A percentile compares a stretch with the other conserved stretches of the same genome.
Conservation (phyloP, 2,797 vertebrate species). For the Platyrinchus mystaceus region DNA sequence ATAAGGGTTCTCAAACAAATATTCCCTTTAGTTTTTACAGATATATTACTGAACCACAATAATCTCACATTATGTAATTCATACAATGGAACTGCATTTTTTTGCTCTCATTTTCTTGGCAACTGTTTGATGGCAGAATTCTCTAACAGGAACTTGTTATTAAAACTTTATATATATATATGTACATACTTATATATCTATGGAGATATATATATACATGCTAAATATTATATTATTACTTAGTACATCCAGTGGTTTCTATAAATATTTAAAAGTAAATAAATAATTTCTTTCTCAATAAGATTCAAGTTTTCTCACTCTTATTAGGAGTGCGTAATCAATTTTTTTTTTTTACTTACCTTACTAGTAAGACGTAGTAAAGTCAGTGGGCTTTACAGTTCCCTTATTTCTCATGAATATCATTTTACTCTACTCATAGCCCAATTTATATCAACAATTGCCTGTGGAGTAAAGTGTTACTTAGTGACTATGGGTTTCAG, state of each 20-base stretch:
- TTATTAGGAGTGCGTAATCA: neutral
- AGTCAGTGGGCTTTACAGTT: neutral
- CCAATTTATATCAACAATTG: neutral
- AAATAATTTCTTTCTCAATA: neutral
- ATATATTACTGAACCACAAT: neutral
- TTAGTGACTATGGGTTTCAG: neutral
- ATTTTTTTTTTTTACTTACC: neutral
- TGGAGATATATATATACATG: neutral
- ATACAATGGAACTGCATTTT: neutral
- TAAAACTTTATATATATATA: neutral
- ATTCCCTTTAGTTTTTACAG: neutral
- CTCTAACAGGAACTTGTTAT: neutral
- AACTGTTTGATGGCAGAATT: neutral
- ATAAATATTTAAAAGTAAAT: conserved; percentile 31
- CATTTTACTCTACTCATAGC: neutral
- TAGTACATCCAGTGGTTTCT: neutral
- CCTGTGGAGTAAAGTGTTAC: neutral
- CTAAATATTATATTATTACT: conserved; percentile 10
- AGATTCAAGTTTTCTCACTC: conserved; percentile 2
- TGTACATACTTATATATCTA: neutral
- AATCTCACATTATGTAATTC: neutral
- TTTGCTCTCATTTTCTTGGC: neutral
- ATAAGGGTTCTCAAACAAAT: neutral
- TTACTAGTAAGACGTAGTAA: neutral
- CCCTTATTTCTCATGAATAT: neutral